Conservation (phyloP, 2,888 invertebrate species). For the Diadromus collaris region DNA sequence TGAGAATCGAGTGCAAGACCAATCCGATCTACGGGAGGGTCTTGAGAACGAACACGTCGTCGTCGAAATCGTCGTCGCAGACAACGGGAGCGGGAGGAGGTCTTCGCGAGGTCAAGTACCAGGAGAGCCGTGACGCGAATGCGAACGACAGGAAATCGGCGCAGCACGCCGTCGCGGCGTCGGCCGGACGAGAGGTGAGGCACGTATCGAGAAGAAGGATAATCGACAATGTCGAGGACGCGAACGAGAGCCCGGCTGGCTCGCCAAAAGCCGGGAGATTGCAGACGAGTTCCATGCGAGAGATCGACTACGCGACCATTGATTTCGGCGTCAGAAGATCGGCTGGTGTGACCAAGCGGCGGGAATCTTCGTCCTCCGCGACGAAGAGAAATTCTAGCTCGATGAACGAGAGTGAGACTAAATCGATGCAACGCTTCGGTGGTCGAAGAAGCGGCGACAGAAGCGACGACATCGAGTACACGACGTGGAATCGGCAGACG, state of each 20-base stretch:
- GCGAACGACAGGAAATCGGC: conserved; percentile 52
- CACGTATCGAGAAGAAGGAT: conserved; percentile 75
- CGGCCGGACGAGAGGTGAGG: conserved; percentile 61
- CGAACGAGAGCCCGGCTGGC: conserved; percentile 1
- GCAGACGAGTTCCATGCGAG: conserved; percentile 37
- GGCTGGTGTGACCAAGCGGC: background rate
- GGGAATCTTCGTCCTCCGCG: background rate
- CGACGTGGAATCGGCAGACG: conserved; percentile 34
- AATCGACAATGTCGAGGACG: conserved; percentile 71
- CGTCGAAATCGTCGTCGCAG: conserved; percentile 50
- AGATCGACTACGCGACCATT: conserved; percentile 52
- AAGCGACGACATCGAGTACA: background rate
- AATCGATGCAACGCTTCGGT: conserved; percentile 29
- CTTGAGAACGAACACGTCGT: conserved; percentile 59
- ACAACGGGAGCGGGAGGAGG: conserved; percentile 46
- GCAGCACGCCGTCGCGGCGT: conserved; percentile 16
- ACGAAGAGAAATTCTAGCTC: conserved; percentile 20
- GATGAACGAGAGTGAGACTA: conserved; percentile 36
- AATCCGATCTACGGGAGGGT: conserved; percentile 65
- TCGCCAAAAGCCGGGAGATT: conserved; percentile 6
- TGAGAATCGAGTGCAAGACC: conserved; percentile 60
- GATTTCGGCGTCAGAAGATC: conserved; percentile 33
- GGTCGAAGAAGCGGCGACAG: conserved; percentile 25
- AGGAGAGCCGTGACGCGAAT: conserved; percentile 50
- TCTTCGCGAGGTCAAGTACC: conserved; percentile 50